phyloP scores from a whole-genome alignment of 2,797 vertebrate genomes.

The Aplochiton taeniatus region DNA sequence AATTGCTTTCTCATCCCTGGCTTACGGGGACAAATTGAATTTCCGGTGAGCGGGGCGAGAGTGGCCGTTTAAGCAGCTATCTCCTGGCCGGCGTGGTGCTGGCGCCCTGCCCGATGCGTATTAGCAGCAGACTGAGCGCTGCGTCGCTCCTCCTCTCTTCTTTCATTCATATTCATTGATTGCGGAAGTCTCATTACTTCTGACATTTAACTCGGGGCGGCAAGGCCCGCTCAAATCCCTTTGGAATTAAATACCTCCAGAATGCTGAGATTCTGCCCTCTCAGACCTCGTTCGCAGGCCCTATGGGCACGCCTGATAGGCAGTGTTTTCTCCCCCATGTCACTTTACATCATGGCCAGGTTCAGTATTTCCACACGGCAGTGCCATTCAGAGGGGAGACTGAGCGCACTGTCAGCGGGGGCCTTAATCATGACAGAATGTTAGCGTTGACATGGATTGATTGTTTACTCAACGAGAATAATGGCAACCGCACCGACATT shows the following conservation, averaged over 20 bases:
- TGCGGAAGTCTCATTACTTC: slow-evolving; percentile 66
- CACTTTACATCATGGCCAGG: no score
- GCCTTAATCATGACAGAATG: no score
- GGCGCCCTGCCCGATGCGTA: slow-evolving; percentile 55
- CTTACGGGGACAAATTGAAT: slow-evolving; percentile 82
- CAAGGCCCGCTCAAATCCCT: slow-evolving; percentile 43
- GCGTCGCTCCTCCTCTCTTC: slow-evolving; percentile 42
- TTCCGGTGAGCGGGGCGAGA: slow-evolving; percentile 70
- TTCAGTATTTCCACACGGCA: no score
- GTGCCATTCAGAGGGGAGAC: no score
- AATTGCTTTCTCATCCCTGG: slow-evolving; percentile 79
- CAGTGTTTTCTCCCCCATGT: no score
- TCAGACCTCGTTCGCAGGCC: slow-evolving; percentile 28
- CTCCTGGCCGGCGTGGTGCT: slow-evolving; percentile 56
- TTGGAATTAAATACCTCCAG: slow-evolving; percentile 49
- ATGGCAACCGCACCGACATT: no score
- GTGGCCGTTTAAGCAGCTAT: slow-evolving; percentile 73
- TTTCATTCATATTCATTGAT: slow-evolving; percentile 66
- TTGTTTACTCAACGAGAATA: no score
- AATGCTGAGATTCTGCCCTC: slow-evolving; percentile 46
- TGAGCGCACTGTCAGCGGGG: no score
- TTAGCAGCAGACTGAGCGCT: slow-evolving; percentile 41
- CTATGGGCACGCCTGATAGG: slow-evolving; percentile 31
- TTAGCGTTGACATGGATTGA: no score
- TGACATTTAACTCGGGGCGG: slow-evolving; percentile 59